These are phyloP conservation scores for Sarcoramphus papa DNA, from an alignment of 2,797 vertebrate genomes.

Conservation along the genomic window DNA sequence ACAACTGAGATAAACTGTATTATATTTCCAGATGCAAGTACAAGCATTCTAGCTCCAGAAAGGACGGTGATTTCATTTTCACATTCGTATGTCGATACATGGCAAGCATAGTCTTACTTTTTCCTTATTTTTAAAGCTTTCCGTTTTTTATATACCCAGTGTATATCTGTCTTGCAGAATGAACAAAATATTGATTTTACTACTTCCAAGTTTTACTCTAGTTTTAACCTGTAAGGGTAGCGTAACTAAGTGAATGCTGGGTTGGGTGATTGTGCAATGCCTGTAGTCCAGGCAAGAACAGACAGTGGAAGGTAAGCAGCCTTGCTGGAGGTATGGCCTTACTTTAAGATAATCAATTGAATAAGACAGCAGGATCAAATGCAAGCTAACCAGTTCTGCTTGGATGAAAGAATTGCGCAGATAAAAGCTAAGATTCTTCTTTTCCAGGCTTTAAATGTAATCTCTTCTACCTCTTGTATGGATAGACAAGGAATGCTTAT, in stretches of 20 bases:
- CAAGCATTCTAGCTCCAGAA: not conserved
- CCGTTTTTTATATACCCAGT: not conserved
- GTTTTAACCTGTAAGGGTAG: not conserved
- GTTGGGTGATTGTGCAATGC: not conserved
- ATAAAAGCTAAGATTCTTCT: not conserved
- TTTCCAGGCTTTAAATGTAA: not conserved
- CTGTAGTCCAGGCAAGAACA: not conserved
- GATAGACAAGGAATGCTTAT: not conserved
- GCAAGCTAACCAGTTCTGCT: not conserved
- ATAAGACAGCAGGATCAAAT: not conserved
- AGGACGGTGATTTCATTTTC: not conserved
- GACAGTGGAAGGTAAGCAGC: not conserved
- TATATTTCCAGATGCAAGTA: not conserved
- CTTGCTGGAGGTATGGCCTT: not conserved
- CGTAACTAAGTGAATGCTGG: not conserved
- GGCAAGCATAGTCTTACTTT: not conserved
- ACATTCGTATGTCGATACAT: not conserved
- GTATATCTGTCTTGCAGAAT: not conserved
- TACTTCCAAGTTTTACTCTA: not conserved
- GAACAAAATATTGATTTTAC: not conserved
- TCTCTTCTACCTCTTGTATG: not conserved
- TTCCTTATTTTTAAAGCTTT: not conserved
- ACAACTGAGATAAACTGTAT: not conserved
- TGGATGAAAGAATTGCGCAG: not conserved
- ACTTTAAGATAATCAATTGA: not conserved